Conservation (phyloP, 2,113 vertebrate species). For the Centropristis striata region DNA sequence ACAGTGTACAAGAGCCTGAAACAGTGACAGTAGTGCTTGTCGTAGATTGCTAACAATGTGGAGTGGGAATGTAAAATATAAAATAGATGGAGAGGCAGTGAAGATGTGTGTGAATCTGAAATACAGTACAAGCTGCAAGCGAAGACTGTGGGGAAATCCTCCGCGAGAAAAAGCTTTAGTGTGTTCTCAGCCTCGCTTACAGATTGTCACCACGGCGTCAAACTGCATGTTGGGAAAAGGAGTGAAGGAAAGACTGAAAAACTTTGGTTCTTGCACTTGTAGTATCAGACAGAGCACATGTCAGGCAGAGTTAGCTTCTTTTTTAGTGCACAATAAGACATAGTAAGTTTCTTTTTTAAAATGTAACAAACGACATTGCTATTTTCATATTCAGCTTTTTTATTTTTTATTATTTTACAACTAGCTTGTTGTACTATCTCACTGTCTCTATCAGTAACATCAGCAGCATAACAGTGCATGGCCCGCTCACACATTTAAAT, state of each 20-base stretch:
- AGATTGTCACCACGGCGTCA: conserved; percentile 50
- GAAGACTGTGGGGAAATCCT: conserved; percentile 33
- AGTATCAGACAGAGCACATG: conserved; percentile 31
- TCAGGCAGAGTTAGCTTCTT: conserved; percentile 17
- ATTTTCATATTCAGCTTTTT: background rate
- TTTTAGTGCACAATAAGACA: conserved; percentile 4
- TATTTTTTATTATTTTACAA: background rate
- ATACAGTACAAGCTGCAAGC: conserved; percentile 4
- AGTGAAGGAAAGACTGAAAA: background rate
- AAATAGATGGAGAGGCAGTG: conserved; percentile 7
- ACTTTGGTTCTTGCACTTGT: conserved; percentile 35
- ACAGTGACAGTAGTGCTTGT: conserved; percentile 8
- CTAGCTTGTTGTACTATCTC: background rate
- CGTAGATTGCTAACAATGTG: conserved; percentile 32
- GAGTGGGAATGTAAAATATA: conserved; percentile 25
- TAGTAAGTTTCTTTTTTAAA: background rate
- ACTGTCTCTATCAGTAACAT: background rate
- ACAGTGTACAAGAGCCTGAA: background rate
- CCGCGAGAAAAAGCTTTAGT: conserved; percentile 15
- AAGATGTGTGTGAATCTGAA: conserved; percentile 28
- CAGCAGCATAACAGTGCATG: background rate
- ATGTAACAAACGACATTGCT: background rate
- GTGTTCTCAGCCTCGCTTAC: conserved; percentile 30
- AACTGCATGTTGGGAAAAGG: conserved; percentile 27
- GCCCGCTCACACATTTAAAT: background rate